Base-by-base conservation (phyloP, 2,797 vertebrate genomes). In the Labeo calbasu region DNA sequence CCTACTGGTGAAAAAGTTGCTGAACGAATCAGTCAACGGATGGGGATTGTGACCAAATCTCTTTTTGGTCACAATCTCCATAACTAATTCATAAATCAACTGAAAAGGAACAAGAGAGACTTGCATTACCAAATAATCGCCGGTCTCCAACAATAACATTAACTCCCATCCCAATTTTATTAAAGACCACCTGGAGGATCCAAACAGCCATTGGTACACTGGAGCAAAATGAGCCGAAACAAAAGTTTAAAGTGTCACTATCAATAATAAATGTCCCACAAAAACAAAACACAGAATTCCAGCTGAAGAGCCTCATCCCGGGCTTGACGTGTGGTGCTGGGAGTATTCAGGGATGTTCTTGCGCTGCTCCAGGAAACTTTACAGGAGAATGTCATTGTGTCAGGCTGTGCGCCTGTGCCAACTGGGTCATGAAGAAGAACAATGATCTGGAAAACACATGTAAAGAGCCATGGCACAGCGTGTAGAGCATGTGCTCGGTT, bases 181-280 rank as follows among this genome's bases (percentile, higher is more conserved):
- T 6, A 23, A 36, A 66, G 81, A 75, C 46, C 81, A 82, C 28
- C 81, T 48, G 57, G 21, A 65, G 61, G 59, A 82, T 75, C 28
- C 71, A 53, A 40, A 51, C 50, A 43, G 59, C 50, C 9, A 69
- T 57, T 80, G 50, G 65, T n/a, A 32, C 21, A 82, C 46, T 50
- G 28, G 59, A 66, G 57, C 46, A 25, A 75, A 75, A 23, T n/a
- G 21, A 50, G 46, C 51, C 14, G 2, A 51, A 40, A 75, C 28
- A 13, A 65, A 65, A 50, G 70, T 82, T 72, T 15, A 65, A 82
- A 71, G 28, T 82, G 57, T 63, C 80, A 73, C 25, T 21, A 21
- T 59, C 21, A 50, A 73, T 73, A n/a, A 82, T n/a, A 82, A 51
- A 73, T 36, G 55, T 82, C 59, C 25, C 43, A 50, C 23, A 63